phyloP scores from a whole-genome alignment of 2,113 vertebrate genomes.

The Eubucco bourcierii region DNA sequence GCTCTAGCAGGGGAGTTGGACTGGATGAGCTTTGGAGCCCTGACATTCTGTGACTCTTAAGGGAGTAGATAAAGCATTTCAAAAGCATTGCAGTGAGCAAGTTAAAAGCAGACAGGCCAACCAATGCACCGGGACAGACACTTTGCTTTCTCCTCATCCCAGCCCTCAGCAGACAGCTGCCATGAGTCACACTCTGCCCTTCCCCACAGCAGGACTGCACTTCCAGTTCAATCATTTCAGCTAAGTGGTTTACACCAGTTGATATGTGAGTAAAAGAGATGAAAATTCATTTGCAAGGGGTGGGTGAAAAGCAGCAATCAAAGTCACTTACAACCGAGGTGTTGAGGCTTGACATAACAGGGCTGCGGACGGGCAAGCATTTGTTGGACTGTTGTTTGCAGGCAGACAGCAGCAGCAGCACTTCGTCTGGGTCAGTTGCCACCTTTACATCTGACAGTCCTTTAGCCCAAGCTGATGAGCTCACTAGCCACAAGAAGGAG shows the following conservation, averaged over 20 bases:
- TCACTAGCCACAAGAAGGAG: conserved; percentile 97
- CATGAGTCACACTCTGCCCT: not conserved
- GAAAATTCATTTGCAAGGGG: not conserved
- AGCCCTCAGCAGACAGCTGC: fast-evolving
- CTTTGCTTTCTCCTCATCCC: not conserved
- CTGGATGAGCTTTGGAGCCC: no score
- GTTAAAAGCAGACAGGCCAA: not conserved
- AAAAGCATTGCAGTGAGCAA: not conserved
- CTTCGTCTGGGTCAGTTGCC: conserved; percentile 91
- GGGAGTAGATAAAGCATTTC: not conserved
- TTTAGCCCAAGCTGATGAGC: conserved; percentile 97
- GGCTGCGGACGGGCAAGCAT: conserved; percentile 85
- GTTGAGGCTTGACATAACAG: conserved; percentile 95
- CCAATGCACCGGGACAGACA: not conserved
- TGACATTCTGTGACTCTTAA: not conserved
- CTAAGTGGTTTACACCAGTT: not conserved
- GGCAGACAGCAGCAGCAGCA: conserved; percentile 89
- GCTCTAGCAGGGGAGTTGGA: no score
- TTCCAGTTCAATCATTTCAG: not conserved
- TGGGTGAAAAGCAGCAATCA: not conserved
- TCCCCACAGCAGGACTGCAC: not conserved
- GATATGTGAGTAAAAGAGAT: not conserved
- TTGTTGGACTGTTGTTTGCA: conserved; percentile 91
- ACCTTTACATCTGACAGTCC: conserved; percentile 94
- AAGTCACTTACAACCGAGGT: conserved; percentile 90